Evolutionary conservation across 2,797 vertebrate species (phyloP), one percentile per base, ranked within the genome.

Genomic region (Chelmon rostratus): DNA sequence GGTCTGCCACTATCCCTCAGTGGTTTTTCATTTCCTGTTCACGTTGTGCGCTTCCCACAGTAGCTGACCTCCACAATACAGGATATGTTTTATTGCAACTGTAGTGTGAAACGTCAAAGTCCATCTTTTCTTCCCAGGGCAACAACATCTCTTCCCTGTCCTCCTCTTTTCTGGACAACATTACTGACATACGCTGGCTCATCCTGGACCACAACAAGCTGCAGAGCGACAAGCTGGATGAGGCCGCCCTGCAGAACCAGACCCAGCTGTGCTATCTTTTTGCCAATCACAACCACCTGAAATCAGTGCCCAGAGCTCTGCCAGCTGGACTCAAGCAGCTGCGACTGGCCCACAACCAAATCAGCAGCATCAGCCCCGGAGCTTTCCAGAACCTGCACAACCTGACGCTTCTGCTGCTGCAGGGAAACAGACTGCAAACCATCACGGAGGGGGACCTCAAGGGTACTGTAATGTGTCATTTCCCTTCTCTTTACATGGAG

Each of bases 201-300:
- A 92, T 96, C 73, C 72, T 96, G 85, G 96, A 96, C 86, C 89
- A 84, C 70, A 96, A 96, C 80, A 88, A 91, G 67, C 80, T 96
- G 74, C 69, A 85, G 68, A 95, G 87, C 0, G 56, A 92, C n/a
- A 70, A 74, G 47, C 79, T 95, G 68, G 78, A 89, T 28, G 70
- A 8, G 35, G 53, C 59, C 0, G 18, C 64, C 10, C 87, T 96
- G 11, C 88, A 90, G 66, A 92, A 92, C 82, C 89, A 95, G 73
- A 93, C 88, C 21, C 62, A 72, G 66, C 88, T 96, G 72, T 82
- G 73, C 58, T 93, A 95, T 79, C 76, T 96, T 2, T 96, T 96
- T 77, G 93, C 95, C 57, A 96, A 94, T 81, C 82, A 93, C 88
- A 96, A 96, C 85, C 84, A 81, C 49, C 86, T 96, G 75, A 93